phyloP scores from a whole-genome alignment of 2,797 vertebrate genomes.

The Myiothlypis chrysogaster region DNA sequence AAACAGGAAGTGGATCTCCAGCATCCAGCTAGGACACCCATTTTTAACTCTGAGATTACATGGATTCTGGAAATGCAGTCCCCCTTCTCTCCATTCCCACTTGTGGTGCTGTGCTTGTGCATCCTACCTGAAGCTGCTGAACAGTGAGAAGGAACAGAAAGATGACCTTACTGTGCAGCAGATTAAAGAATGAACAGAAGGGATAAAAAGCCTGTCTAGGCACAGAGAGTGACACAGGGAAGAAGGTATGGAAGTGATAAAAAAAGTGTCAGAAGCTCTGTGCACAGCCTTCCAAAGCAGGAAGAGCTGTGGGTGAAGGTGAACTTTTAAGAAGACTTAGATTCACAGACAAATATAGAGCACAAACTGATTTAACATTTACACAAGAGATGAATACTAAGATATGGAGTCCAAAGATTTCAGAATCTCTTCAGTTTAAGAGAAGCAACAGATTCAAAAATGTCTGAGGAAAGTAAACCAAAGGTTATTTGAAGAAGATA shows the following conservation, averaged over 20 bases:
- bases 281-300: background rate
- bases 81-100: background rate
- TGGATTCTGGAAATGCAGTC: background rate
- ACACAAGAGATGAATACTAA: background rate
- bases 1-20: background rate
- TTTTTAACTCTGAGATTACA: background rate
- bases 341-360: background rate
- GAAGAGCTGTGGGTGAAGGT: background rate
- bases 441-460: background rate
- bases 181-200: background rate
- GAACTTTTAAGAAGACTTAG: background rate
- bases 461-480: background rate
- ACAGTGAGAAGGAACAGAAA: background rate
- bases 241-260: background rate
- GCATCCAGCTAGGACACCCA: background rate
- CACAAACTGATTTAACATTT: conserved; percentile 19
- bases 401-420: background rate
- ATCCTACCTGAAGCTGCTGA: background rate
- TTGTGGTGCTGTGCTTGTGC: background rate
- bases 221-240: background rate
- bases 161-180: background rate
- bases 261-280: background rate
- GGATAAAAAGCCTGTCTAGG: background rate
- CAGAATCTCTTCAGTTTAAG: background rate
- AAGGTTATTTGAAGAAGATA: background rate